A percentile compares a stretch with the other conserved stretches of the same genome.
These are phyloP conservation scores for Melikaiella ostensackeni DNA, from an alignment of 2,888 invertebrate species.

Conservation along the genomic window DNA sequence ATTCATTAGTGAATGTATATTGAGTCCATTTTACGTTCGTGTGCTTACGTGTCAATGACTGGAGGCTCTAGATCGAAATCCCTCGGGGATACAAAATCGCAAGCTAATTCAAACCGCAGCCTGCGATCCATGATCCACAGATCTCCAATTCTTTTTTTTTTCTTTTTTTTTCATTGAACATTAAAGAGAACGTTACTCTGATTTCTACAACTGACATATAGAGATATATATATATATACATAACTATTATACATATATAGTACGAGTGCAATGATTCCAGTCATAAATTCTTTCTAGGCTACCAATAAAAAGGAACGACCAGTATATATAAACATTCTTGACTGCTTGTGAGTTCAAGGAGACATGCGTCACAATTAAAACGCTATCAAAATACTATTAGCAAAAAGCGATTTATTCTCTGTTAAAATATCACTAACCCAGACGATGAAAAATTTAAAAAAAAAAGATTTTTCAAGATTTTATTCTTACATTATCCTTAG, in stretches of 20 bases:
- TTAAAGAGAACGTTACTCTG: constrained; percentile 8
- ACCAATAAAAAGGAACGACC: background rate
- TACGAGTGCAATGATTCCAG: background rate
- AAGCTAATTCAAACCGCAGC: constrained; percentile 10
- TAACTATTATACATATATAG: background rate
- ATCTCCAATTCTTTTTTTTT: background rate
- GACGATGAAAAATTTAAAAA: no score
- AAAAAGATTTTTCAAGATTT: no score
- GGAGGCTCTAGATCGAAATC: constrained; percentile 61
- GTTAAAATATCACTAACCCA: background rate
- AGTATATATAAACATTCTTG: background rate
- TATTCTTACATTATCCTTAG: no score
- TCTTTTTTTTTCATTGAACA: background rate
- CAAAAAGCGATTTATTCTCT: background rate
- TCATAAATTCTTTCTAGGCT: constrained; percentile 6
- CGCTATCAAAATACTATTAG: constrained; percentile 2
- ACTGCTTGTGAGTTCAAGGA: background rate
- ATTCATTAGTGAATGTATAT: constrained; percentile 9
- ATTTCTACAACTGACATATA: background rate
- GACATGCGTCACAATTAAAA: background rate
- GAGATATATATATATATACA: background rate
- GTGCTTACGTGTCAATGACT: constrained; percentile 55
- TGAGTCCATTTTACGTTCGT: background rate
- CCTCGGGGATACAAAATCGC: constrained; percentile 53
- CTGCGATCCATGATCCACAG: background rate